These are phyloP conservation scores for Natator depressus DNA, from an alignment of 2,113 vertebrate genomes.

Conservation along the genomic window DNA sequence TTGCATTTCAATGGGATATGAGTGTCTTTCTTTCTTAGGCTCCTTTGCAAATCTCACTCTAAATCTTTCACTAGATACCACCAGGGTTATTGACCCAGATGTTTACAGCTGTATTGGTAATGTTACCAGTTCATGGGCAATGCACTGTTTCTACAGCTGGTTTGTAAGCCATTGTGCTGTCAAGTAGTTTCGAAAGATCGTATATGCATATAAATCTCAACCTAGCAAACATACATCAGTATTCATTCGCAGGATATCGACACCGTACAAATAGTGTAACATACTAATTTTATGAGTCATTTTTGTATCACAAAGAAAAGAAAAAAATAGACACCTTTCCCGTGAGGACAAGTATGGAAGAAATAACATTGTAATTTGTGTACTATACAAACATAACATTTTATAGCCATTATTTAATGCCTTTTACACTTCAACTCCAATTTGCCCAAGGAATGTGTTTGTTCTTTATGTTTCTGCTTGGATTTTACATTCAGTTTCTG, in stretches of 20 bases:
- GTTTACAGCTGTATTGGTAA: background rate
- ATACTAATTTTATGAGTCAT: slow-evolving; percentile 1
- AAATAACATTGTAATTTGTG: slow-evolving; percentile 27
- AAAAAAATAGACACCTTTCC: background rate
- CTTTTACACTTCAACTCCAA: slow-evolving; percentile 13
- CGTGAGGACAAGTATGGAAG: background rate
- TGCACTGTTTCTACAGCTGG: background rate
- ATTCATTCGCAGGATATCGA: background rate
- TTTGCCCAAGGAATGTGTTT: slow-evolving; percentile 25
- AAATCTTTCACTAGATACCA: background rate
- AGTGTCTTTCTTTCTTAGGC: background rate
- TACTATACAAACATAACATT: background rate
- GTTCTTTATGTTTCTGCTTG: background rate
- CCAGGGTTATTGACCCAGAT: background rate
- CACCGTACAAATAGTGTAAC: background rate
- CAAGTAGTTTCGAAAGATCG: background rate
- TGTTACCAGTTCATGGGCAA: background rate
- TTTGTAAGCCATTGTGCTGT: background rate
- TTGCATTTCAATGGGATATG: background rate
- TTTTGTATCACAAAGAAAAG: background rate
- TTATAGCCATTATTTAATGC: slow-evolving; percentile 42
- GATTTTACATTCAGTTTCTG: background rate
- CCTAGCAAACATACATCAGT: fast-evolving
- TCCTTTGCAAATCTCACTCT: background rate
- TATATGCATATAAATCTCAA: background rate